Conservation (phyloP, 2,113 vertebrate genomes). For the Antechinus stuartii region DNA sequence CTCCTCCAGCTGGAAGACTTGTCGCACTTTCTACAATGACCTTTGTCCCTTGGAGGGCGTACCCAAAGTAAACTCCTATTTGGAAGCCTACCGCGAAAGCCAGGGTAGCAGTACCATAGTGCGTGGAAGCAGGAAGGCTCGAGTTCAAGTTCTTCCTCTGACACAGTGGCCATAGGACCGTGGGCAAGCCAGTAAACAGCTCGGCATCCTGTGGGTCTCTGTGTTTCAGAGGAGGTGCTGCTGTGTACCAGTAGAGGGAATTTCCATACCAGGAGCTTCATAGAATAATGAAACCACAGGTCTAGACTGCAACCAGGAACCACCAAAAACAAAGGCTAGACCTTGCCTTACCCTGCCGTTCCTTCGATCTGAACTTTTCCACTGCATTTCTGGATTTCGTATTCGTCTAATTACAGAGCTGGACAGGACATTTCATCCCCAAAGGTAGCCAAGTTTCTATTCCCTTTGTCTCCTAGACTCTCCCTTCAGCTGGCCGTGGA, state of each 20-base stretch:
- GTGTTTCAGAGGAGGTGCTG: not conserved
- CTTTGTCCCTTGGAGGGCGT: conserved; percentile 77
- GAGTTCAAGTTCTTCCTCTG: not conserved
- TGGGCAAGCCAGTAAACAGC: too few species aligned
- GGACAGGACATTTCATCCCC: conserved; percentile 67
- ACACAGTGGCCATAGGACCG: not conserved
- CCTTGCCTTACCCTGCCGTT: not conserved
- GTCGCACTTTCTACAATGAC: conserved; percentile 72
- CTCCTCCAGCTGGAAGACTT: conserved; percentile 68
- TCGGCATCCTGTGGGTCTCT: too few species aligned
- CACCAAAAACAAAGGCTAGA: not conserved
- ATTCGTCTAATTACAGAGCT: conserved; percentile 70
- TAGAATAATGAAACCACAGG: not conserved
- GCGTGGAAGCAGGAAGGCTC: not conserved
- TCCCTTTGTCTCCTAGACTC: conserved; percentile 77
- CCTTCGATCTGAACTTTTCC: conserved; percentile 72
- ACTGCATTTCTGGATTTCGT: conserved; percentile 64
- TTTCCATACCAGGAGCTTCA: not conserved
- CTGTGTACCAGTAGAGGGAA: not conserved
- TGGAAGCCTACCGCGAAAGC: conserved; percentile 47
- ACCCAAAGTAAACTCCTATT: conserved; percentile 63
- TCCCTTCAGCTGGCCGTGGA: conserved; percentile 66
- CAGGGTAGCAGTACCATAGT: not conserved
- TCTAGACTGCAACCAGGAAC: not conserved
- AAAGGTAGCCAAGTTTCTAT: conserved; percentile 70